Evolutionary conservation across 2,888 invertebrate species (phyloP).

Genomic region (Tinea pellionella): DNA sequence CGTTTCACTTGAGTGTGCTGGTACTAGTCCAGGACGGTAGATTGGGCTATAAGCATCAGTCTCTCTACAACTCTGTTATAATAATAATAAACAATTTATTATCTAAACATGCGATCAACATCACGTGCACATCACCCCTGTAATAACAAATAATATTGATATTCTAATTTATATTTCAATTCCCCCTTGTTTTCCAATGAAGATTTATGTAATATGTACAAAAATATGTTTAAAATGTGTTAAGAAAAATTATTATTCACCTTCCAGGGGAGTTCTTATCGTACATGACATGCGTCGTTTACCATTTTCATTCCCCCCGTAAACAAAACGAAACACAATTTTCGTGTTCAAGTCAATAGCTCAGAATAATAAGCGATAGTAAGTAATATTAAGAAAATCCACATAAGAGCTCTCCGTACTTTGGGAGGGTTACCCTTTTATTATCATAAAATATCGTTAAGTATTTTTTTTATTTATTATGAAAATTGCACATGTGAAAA

Average conservation of each 20-base stretch:
- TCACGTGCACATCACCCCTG: not conserved
- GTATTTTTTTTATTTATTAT: no score
- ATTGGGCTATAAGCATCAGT: no score
- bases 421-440: conserved; percentile 13
- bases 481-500: no score
- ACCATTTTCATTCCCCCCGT: conserved; percentile 37
- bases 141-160: not conserved
- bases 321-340: conserved; percentile 65
- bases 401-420: conserved; percentile 40
- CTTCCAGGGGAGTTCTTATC: conserved; percentile 32
- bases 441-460: no score
- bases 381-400: conserved; percentile 61
- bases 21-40: no score
- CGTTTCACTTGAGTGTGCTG: no score
- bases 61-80: no score
- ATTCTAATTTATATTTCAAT: conserved; percentile 32
- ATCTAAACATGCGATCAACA: not conserved
- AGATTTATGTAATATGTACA: conserved; percentile 42
- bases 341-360: conserved; percentile 66
- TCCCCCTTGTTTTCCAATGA: conserved; percentile 33
- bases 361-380: conserved; percentile 66
- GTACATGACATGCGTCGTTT: conserved; percentile 35
- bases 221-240: conserved; percentile 28
- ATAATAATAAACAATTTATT: not conserved
- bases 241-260: conserved; percentile 5